These are phyloP conservation scores for Phylloscopus whistleri DNA, from an alignment of 2,113 vertebrate genomes.

Conservation along the genomic window DNA sequence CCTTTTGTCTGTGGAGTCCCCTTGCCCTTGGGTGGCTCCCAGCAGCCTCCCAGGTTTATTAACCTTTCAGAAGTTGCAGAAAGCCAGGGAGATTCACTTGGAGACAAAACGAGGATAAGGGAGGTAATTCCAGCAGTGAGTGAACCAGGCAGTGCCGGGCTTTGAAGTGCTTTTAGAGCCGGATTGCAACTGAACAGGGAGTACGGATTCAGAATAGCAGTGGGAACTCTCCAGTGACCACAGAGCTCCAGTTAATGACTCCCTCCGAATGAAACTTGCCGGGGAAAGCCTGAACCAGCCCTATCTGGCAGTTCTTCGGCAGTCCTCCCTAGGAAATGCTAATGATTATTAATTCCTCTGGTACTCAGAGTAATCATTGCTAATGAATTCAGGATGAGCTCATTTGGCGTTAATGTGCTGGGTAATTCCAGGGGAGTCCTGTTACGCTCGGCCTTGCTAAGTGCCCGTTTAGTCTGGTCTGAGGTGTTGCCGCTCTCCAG, in stretches of 20 bases:
- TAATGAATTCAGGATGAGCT: slow-evolving; percentile 70
- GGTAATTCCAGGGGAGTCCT: slow-evolving; percentile 55
- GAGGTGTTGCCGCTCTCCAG: slow-evolving; percentile 20
- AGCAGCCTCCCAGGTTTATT: slow-evolving; percentile 9
- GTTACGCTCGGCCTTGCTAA: slow-evolving; percentile 51
- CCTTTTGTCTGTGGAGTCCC: slow-evolving; percentile 5
- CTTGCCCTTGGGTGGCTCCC: slow-evolving; percentile 31
- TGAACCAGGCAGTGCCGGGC: background rate
- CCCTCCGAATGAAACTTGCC: background rate
- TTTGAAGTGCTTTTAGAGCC: slow-evolving; percentile 50
- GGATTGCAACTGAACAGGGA: background rate
- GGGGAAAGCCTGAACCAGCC: background rate
- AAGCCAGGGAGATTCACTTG: background rate
- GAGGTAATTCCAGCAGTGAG: slow-evolving; percentile 28
- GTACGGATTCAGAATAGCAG: background rate
- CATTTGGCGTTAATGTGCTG: slow-evolving; percentile 47
- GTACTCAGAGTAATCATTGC: slow-evolving; percentile 43
- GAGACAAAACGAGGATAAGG: slow-evolving; percentile 14
- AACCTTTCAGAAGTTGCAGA: background rate
- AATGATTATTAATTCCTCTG: slow-evolving; percentile 63
- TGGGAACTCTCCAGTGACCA: background rate
- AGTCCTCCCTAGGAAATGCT: background rate
- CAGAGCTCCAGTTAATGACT: background rate
- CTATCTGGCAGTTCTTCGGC: background rate
- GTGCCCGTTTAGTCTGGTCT: slow-evolving; percentile 41